These are phyloP conservation scores for Stratiomys singularior DNA, from an alignment of 2,888 invertebrate genomes.

Conservation along the genomic window DNA sequence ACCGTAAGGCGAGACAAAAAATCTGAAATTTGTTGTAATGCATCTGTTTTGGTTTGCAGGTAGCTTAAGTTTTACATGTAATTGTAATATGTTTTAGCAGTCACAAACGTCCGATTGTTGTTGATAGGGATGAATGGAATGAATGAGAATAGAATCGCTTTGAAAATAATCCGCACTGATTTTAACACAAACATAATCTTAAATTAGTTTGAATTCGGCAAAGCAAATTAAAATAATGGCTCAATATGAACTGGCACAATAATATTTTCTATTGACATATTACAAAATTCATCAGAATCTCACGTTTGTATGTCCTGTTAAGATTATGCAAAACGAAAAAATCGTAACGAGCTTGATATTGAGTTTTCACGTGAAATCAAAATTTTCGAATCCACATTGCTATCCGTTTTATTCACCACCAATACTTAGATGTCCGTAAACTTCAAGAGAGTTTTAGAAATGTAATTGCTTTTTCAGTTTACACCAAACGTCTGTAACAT, in stretches of 20 bases:
- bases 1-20: slow-evolving; percentile 24
- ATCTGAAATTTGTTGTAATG: background rate
- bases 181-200: background rate
- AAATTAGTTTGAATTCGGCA: background rate
- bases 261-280: background rate
- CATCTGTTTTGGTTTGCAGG: slow-evolving; percentile 15
- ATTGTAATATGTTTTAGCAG: slow-evolving; percentile 33
- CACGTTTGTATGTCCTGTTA: too few species aligned
- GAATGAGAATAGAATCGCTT: slow-evolving; percentile 25
- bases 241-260: slow-evolving; percentile 26
- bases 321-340: too few species aligned
- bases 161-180: slow-evolving; percentile 20
- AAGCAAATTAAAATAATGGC: background rate
- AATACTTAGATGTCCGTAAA: too few species aligned
- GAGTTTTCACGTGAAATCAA: too few species aligned
- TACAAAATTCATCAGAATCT: too few species aligned
- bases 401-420: too few species aligned
- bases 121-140: slow-evolving; percentile 5
- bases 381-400: too few species aligned
- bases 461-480: too few species aligned
- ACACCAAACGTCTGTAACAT: too few species aligned
- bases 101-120: slow-evolving; percentile 46
- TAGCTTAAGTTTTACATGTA: background rate
- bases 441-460: too few species aligned
- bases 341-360: too few species aligned